Evolutionary conservation across 1,140 invertebrate species (phyloP), one percentile per base, ranked within the genome.

Genomic region (Drosophila aff.): DNA sequence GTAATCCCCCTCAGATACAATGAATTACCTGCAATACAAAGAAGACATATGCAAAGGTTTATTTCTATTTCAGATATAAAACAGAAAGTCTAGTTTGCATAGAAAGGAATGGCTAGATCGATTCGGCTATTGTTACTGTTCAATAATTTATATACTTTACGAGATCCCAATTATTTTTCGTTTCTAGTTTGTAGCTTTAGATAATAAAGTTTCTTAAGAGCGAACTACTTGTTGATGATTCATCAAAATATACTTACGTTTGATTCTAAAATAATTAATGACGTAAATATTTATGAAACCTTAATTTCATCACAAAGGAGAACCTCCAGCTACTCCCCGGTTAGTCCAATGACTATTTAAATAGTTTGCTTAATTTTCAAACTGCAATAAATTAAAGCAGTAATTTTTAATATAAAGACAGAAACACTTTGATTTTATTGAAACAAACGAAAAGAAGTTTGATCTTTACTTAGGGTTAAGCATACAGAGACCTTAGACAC

Each of bases 381-480:
- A 5, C 21, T 26, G 15, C 4, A 57, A 40, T 9, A 40, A 55
- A 23, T 55, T 15, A 55, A 55, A 38, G 7, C 21, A 7, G 0
- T 6, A 3, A 16, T 11, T n/a, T 40, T 1, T 10, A 5, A n/a
- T 26, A 18, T 43, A 13, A 21, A 47, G 46, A 73, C 52, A 60
- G 69, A 47, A 73, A 73, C 16, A 9, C 23, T 49, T 43, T 33
- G n/a, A 41, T 73, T 73, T 72, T 68, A 71, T 71, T 71, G 11
- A 52, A 71, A 55, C 67, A 69, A 61, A 23, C 21, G 9, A 21
- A 36, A 38, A 4, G 23, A 16, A 52, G n/a, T 72, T 50, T 61
- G 47, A 76, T 76, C 40, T 36, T 76, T 76, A 60, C 73, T 76
- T 76, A 76, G 46, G 40, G n/a, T 41, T 59, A 76, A 59, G 49